Evolutionary conservation across 2,888 invertebrate species (phyloP), one percentile per base, ranked within the genome.

Genomic region (Rhogogaster chlorosoma): DNA sequence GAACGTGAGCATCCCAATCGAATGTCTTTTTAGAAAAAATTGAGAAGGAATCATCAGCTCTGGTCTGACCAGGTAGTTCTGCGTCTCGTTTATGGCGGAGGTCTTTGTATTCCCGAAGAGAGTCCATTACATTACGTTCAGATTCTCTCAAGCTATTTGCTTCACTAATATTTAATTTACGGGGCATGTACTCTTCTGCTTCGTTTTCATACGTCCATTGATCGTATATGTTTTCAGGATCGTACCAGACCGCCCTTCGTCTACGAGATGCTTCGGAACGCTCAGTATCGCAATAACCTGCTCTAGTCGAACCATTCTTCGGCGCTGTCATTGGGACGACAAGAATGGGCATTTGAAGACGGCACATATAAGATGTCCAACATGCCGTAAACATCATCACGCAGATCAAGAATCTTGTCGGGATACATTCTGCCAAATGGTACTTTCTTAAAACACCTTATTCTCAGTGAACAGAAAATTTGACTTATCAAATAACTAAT

Each of bases 381-480:
- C 96, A 96, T 87, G 96, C 95, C 85, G 96, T 96, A 91, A 97
- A 96, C 88, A 97, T 93, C 97, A 97, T 97, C 67, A 96, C 87
- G 71, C 95, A 96, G 49, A 95, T 93, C 85, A 94, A 89, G 10
- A 94, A 91, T 77, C 96, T 93, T 85, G 93, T 94, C n/a, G 95
- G 95, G 70, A 95, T 91, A 89, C 93, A 93, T 88, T 89, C 95
- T 95, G 89, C 2, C 88, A 90, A 82, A 67, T 57, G 53, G 38
- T 77, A 45, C 18, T 78, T 71, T 61, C 32, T 71, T 85, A 49
- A 49, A 83, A 70, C 7, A 57, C 18, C 0, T 42, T 83, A 29
- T 57, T 45, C 12, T 64, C 29, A 4, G 10, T 5, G 5, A 32
- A 10, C 18, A 67, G 22, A 26, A 32, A 67, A 67, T 18, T 32